phyloP scores from a whole-genome alignment of 2,797 vertebrate species.

The Platyrinchus mystaceus region DNA sequence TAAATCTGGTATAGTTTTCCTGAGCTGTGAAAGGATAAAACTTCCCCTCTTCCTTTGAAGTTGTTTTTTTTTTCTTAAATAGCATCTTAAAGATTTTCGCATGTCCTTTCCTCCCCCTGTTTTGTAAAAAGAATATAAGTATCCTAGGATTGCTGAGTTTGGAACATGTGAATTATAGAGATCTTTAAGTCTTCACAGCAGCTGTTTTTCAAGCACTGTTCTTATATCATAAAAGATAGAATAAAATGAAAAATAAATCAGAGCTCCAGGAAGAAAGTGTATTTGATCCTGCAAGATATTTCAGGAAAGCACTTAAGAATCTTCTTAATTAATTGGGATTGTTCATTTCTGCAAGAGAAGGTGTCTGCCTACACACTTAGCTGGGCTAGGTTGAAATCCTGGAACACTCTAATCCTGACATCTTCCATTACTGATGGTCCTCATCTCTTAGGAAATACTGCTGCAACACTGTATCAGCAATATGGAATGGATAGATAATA shows the following conservation, averaged over 20 bases:
- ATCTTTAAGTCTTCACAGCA: slow-evolving; percentile 12
- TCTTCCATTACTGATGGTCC: background rate
- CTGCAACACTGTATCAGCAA: background rate
- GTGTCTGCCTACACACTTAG: background rate
- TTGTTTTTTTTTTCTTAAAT: background rate
- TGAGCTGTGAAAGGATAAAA: background rate
- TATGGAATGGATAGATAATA: background rate
- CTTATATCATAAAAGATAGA: slow-evolving; percentile 14
- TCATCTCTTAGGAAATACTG: background rate
- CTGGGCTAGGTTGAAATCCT: background rate
- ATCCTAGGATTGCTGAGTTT: slow-evolving; percentile 17
- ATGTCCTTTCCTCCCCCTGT: background rate
- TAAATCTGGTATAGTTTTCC: background rate
- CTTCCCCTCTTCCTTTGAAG: background rate
- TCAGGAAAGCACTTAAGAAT: slow-evolving; percentile 2
- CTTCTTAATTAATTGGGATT: slow-evolving; percentile 6
- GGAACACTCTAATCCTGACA: background rate
- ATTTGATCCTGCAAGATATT: slow-evolving; percentile 10
- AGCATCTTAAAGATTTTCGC: background rate
- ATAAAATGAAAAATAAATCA: background rate
- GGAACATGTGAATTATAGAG: slow-evolving; percentile 17
- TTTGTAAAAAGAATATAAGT: slow-evolving; percentile 23
- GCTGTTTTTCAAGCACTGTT: slow-evolving; percentile 3
- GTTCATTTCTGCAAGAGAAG: background rate
- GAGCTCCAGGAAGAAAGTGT: background rate